Evolutionary conservation across 2,888 invertebrate genomes (phyloP), one percentile per base, ranked within the genome.

Genomic region (Diaphora mendica): DNA sequence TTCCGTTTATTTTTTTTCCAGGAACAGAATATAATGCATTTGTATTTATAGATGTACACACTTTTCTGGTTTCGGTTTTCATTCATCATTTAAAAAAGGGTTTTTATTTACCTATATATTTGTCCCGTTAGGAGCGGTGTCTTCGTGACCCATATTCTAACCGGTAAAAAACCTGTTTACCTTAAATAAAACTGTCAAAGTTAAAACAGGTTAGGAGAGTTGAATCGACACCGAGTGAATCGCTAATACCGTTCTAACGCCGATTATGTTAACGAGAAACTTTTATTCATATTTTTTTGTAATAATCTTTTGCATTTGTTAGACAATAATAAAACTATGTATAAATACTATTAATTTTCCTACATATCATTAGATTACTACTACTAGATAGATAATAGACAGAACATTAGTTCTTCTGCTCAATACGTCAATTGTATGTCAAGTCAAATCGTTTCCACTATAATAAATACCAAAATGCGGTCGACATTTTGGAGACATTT

Each of bases 121-220:
- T 11, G 20, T 74, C 68, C 74, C 74, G 74, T 74, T 74, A 74
- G n/a, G 8, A 68, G 51, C 65, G 68, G 68, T 67, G 67, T 48
- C 33, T 64, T 33, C 44, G 48, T 81, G 78, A 80, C 82, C 83
- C 74, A 82, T 82, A 82, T 83, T 67, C 13, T 33, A 76, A 83
- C 78, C 75, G 77, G 83, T 79, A 77, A 48, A 73, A 73, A 81
- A 79, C 81, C 76, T 62, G 83, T 76, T 81, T 35, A 33, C 13
- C 35, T 75, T 74, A 55, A 71, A 72, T 75, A 73, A 73, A 77
- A 75, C 73, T 48, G 69, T 62, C 15, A 69, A 64, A 66, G 76
- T 66, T 65, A 26, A 35, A 82, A 75, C 79, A 69, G 72, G 82
- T 83, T 81, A 70, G 42, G 33, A 64, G 23, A 33, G 35, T 72